These are phyloP conservation scores for Pristiophorus japonicus DNA, from an alignment of 2,113 vertebrate genomes.

Conservation along the genomic window DNA sequence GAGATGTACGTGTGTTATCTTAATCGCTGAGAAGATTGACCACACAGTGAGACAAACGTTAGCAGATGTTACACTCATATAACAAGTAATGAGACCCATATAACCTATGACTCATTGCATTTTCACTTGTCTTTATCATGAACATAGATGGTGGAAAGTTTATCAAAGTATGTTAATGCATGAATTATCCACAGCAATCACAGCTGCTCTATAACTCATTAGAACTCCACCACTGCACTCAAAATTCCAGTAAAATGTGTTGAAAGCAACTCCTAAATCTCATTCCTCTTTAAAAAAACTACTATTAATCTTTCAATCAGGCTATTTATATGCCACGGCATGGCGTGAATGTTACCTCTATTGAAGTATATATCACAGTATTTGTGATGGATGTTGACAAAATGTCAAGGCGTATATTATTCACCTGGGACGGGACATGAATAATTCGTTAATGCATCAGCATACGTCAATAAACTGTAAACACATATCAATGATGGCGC, in stretches of 20 bases:
- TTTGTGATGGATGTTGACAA: constrained; percentile 15
- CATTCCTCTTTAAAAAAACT: neutral
- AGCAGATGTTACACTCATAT: constrained; percentile 9
- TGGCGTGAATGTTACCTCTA: neutral
- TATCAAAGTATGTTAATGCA: constrained; percentile 18
- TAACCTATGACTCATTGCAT: constrained; percentile 22
- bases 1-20: neutral
- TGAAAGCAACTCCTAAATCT: constrained; percentile 20
- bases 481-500: neutral
- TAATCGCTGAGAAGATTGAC: constrained; percentile 1
- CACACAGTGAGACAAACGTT: constrained; percentile 23
- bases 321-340: constrained; percentile 21
- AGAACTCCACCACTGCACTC: neutral
- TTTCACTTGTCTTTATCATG: constrained; percentile 13
- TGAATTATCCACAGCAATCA: constrained; percentile 26
- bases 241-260: neutral
- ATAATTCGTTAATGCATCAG: constrained; percentile 26
- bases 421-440: constrained; percentile 15
- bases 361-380: neutral
- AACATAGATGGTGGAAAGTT: constrained; percentile 17
- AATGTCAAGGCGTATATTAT: neutral
- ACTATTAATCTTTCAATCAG: constrained; percentile 31
- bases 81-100: constrained; percentile 11
- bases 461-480: constrained; percentile 15
- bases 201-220: constrained; percentile 3